Base-by-base conservation (phyloP, 2,113 vertebrate species). In the Crotophaga sulcirostris region DNA sequence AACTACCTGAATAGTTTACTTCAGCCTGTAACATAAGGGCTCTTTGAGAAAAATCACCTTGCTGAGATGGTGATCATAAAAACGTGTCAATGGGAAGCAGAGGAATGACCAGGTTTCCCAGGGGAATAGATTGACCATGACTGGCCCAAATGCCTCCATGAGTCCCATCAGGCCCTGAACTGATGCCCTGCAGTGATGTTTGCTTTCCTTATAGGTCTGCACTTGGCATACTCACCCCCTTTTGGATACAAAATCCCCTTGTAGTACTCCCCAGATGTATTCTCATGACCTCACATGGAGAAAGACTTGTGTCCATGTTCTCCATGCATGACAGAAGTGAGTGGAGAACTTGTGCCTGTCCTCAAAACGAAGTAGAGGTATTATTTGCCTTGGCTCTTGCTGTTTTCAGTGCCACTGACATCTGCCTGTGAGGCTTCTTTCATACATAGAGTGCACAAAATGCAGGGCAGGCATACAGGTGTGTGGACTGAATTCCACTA, bases 121-220 rank as follows among this genome's bases (percentile, higher is more conserved):
- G 49, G 42, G 17, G 40, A 77, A 17, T 11, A 42, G n/a, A 26
- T 0, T 10, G 49, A 74, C 6, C 21, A 44, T 36, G 20, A 58
- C 1, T 5, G n/a, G 70, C 14, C 5, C n/a, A 78, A 1, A 19
- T 52, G 36, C 9, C 16, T 74, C 24, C 26, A 16, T 0, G 0
- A 38, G 34, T 64, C 62, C 40, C 21, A 51, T 33, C 42, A 75
- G 28, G 6, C 9, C 56, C 21, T 55, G 25, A 70, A 63, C 62
- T 9, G 28, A 31, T 23, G 42, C 24, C n/a, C 33, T 54, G 29
- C 21, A 45, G 29, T 25, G 40, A 38, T 1, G 0, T 52, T 51
- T 66, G 18, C 34, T 55, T 54, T 75, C 13, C 52, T 72, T 12
- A 5, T 42, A 55, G 17, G 24, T 47, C 23, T 84, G 17, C 1